Base-by-base conservation (phyloP, 1,140 invertebrate species). In the Mylabris phalerata region DNA sequence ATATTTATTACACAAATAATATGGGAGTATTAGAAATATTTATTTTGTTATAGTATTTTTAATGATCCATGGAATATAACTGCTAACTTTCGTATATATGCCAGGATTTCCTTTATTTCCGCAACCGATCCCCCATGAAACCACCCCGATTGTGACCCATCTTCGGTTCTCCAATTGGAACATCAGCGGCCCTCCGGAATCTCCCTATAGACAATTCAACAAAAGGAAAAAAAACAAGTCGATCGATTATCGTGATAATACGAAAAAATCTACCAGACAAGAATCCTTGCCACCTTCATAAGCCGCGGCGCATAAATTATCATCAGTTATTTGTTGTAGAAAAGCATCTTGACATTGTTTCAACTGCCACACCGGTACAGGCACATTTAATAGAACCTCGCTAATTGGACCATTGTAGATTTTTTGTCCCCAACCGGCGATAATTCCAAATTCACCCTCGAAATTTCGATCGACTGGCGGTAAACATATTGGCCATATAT, bases 401-500 rank as follows among this genome's bases (percentile, higher is more conserved):
- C 87, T 89, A 46, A 76, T 72, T 2, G 85, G 82, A 1, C 87
- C 89, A 1, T 81, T 82, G 64, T 83, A 89, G 44, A 74, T 83
- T 24, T 61, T 57, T 38, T 83, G 77, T 1, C 88, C 88, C 88
- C 88, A 91, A 45, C 88, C 88, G 45, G 85, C 87, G 11, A 92
- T 85, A 47, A 85, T 80, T 5, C 79, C 87, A 38, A 76, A 81
- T 67, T 83, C 78, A 24, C 87, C 83, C 10, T 82, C 81, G 64
- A 84, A 83, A 13, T 76, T 72, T 44, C 78, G 70, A 32, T 80
- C 81, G 0, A 78, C 57, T 0, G 86, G 85, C 6, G 92, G 91
- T 19, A 93, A 75, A 70, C 92, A 94, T 44, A 93, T 84, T 0
- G 89, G 90, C 82, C 89, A 88, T 24, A 93, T 88, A 66, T 90